Evolutionary conservation across 1,140 invertebrate genomes (phyloP), one percentile per base, ranked within the genome.

Genomic region (Bicyclus anynana): DNA sequence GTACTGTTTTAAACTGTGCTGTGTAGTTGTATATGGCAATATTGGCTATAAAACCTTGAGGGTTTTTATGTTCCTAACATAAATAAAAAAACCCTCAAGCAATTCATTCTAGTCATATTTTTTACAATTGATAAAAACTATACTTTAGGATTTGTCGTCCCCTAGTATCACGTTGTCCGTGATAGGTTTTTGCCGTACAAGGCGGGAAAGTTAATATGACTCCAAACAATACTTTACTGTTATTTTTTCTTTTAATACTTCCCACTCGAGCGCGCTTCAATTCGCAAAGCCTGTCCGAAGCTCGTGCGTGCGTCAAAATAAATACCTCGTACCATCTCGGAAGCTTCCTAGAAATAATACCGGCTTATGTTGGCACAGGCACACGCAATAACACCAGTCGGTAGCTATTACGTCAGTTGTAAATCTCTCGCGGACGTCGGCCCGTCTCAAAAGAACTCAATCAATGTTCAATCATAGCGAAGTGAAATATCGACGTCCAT

Each of bases 401-500:
- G 76, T 74, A 75, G 79, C 72, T 67, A 76, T 80, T 65, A 60
- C 60, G 46, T 69, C 68, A 67, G 75, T 59, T 77, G 73, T 82
- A 84, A 82, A 84, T 82, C 74, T 74, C 60, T 29, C 69, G 64
- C 69, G 38, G 49, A 40, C 54, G 49, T 62, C 59, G 71, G 69
- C 29, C 37, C 35, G 44, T 14, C 56, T 80, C 77, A 83, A 81
- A 44, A 81, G 74, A 59, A 77, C 29, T 55, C 73, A 80, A 81
- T 83, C 82, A 82, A 77, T 76, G 71, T 74, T 78, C 79, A 77
- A 82, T 83, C 77, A 79, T 74, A 77, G 65, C 55, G 49, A 46
- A 27, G 47, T 51, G 58, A 62, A 53, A 77, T 66, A 70, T 69
- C 70, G 69, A 78, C 68, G 59, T 59, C 33, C 14, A 33, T 54